Percentiles rank a stretch among this genome's conserved stretches.
These are phyloP conservation scores for Branchinecta sandiegonensis DNA, from an alignment of 2,888 invertebrate species.

Conservation along the genomic window DNA sequence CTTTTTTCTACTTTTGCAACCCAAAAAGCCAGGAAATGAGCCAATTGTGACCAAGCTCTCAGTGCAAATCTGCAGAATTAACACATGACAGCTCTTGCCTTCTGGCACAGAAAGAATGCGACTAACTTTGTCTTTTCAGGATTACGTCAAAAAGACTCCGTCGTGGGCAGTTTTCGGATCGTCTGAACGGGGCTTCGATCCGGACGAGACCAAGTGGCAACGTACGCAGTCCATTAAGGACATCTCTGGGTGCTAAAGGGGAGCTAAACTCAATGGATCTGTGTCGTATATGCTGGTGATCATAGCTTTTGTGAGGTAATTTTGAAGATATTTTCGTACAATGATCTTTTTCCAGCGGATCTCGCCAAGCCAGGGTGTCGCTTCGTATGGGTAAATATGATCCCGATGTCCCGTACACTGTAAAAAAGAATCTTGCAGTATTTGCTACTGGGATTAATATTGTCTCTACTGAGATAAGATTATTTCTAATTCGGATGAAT, in stretches of 20 bases:
- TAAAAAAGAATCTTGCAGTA: too few relatives aligned
- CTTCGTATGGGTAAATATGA: neutral
- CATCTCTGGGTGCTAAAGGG: constrained; percentile 33
- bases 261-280: neutral
- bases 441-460: too few relatives aligned
- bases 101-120: too few relatives aligned
- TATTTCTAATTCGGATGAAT: too few relatives aligned
- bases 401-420: neutral
- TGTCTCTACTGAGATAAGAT: too few relatives aligned
- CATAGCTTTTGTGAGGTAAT: constrained; percentile 10
- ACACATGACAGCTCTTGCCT: too few relatives aligned
- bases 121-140: constrained; percentile 31
- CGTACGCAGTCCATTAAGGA: constrained; percentile 32
- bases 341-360: too few relatives aligned
- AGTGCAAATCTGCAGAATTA: too few relatives aligned
- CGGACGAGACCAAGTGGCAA: constrained; percentile 38
- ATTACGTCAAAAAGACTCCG: constrained; percentile 42
- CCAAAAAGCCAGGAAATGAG: too few relatives aligned
- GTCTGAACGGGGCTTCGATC: constrained; percentile 42
- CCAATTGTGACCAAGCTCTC: too few relatives aligned
- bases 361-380: too few relatives aligned
- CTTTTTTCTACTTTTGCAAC: too few relatives aligned
- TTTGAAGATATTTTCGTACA: neutral
- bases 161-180: constrained; percentile 42
- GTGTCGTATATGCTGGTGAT: neutral